Percentiles rank a stretch among this genome's conserved stretches.
Conservation (phyloP, 2,113 vertebrate species). For the Atractosteus spatula region DNA sequence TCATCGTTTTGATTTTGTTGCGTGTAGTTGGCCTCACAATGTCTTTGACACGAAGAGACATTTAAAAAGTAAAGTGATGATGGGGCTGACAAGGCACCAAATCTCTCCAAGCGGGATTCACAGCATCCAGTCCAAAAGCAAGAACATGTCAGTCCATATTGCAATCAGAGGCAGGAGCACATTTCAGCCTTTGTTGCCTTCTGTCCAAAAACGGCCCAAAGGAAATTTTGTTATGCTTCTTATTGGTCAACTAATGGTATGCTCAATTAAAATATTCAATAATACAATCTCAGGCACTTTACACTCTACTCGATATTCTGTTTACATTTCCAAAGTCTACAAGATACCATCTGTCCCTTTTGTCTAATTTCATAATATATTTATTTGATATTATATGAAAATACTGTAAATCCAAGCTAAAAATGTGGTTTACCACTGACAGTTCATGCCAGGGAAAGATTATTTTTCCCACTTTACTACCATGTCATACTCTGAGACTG, state of each 20-base stretch:
- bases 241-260: too few relatives aligned
- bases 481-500: too few relatives aligned
- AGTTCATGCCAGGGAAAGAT: background rate
- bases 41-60: background rate
- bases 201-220: too few relatives aligned
- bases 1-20: conserved; percentile 11
- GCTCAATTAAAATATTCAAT: background rate
- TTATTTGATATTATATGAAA: conserved; percentile 12
- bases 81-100: conserved; percentile 24
- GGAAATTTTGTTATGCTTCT: too few relatives aligned
- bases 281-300: background rate
- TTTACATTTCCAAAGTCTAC: conserved; percentile 11
- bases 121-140: conserved; percentile 21
- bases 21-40: conserved; percentile 9
- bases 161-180: conserved; percentile 15
- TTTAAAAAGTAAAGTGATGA: conserved; percentile 11
- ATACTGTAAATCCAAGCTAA: conserved; percentile 20
- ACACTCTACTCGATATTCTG: conserved; percentile 20
- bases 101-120: conserved; percentile 17
- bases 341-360: conserved; percentile 14
- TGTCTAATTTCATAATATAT: conserved; percentile 18
- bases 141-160: conserved; percentile 22
- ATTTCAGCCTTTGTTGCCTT: too few relatives aligned
- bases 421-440: conserved; percentile 1
- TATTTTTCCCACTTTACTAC: too few relatives aligned